These are phyloP conservation scores for Xestoiulus laeticollis DNA, from an alignment of 2,888 invertebrate species.

Conservation along the genomic window DNA sequence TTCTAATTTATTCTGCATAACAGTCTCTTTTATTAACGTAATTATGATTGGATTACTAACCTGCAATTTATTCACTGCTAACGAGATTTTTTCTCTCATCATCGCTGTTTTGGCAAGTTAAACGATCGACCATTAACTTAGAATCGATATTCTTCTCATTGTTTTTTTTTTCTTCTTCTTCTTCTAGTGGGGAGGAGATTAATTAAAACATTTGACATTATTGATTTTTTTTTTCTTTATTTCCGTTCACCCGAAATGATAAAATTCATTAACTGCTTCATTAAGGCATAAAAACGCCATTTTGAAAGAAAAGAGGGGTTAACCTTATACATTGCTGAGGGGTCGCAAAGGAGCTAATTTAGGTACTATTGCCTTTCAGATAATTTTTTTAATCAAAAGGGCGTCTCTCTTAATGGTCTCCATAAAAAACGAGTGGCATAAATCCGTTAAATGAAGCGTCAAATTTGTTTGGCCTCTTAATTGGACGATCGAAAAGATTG, in stretches of 20 bases:
- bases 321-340: not conserved
- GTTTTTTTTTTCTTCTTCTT: not conserved
- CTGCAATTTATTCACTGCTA: no score
- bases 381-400: not conserved
- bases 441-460: slow-evolving; percentile 14
- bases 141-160: not conserved
- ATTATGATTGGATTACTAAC: no score
- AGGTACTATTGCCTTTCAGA: not conserved
- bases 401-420: not conserved
- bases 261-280: slow-evolving; percentile 24
- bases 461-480: slow-evolving; percentile 11
- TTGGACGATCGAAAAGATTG: not conserved
- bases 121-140: not conserved
- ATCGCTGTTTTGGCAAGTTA: not conserved
- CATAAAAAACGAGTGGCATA: not conserved
- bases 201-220: not conserved
- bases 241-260: not conserved
- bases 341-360: not conserved
- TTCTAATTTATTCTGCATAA: no score
- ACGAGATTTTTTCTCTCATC: no score
- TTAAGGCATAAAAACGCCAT: slow-evolving; percentile 7
- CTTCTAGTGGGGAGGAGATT: not conserved
- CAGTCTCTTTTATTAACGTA: no score
- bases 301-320: slow-evolving; percentile 1
- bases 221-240: not conserved